A percentile compares a stretch with the other conserved stretches of the same genome.
These are phyloP conservation scores for Zoroaster sp. DNA, from an alignment of 53 echinoderm and acorn worm genomes.

Conservation along the genomic window DNA sequence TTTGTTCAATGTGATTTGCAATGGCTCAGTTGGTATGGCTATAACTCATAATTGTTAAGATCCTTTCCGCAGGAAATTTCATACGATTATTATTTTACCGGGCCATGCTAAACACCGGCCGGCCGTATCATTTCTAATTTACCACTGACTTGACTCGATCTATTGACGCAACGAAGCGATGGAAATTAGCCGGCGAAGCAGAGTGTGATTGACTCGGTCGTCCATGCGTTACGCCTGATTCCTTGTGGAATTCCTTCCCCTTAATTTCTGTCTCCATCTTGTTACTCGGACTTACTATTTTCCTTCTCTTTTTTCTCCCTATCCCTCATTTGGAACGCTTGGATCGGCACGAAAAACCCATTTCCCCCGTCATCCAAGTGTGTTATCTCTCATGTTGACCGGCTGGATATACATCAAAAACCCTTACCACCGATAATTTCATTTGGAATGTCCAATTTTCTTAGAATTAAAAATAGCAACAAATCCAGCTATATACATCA, in stretches of 20 bases:
- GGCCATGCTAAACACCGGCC: slow-evolving; percentile 25
- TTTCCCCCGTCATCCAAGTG: slow-evolving; percentile 30
- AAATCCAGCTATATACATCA: not conserved
- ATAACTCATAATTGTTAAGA: slow-evolving; percentile 45
- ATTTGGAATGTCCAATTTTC: slow-evolving; percentile 4
- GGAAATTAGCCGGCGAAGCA: slow-evolving; percentile 36
- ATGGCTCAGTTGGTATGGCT: slow-evolving; percentile 18
- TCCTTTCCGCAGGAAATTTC: slow-evolving; percentile 17
- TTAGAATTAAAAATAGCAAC: not conserved
- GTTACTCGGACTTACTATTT: not conserved
- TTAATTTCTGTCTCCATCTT: slow-evolving; percentile 6
- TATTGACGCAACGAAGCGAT: slow-evolving; percentile 35
- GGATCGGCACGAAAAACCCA: slow-evolving; percentile 48
- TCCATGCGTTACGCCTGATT: slow-evolving; percentile 22
- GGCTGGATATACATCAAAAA: slow-evolving; percentile 38
- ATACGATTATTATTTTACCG: slow-evolving; percentile 48
- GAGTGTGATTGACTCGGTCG: slow-evolving; percentile 56
- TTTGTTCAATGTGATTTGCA: slow-evolving; percentile 8
- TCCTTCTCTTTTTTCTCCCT: slow-evolving; percentile 1
- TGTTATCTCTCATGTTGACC: slow-evolving; percentile 19
- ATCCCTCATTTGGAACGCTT: slow-evolving; percentile 49
- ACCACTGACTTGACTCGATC: slow-evolving; percentile 55
- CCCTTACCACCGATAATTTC: slow-evolving; percentile 51
- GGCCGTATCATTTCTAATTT: slow-evolving; percentile 64
- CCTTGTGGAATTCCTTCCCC: slow-evolving; percentile 5